Conservation (phyloP, 2,113 vertebrate species). For the Tichodroma muraria region DNA sequence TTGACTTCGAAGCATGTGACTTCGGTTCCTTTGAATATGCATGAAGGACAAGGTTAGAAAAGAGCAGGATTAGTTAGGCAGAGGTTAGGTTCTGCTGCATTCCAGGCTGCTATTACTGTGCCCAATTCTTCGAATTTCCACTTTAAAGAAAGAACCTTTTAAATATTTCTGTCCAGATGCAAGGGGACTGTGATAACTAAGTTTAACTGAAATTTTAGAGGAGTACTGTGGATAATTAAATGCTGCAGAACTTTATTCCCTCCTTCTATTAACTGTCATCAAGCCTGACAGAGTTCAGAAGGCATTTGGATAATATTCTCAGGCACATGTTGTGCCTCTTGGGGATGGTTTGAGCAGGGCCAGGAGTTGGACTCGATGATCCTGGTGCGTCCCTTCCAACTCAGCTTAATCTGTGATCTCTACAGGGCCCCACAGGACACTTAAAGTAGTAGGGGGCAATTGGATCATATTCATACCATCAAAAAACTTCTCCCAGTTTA, state of each 20-base stretch:
- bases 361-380: not conserved
- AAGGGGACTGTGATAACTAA: not conserved
- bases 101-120: not conserved
- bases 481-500: not conserved
- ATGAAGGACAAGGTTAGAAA: not conserved
- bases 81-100: not conserved
- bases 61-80: not conserved
- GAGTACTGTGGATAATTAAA: not conserved
- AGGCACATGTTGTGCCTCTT: not conserved
- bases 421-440: not conserved
- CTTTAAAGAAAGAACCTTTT: not conserved
- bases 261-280: not conserved
- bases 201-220: not conserved
- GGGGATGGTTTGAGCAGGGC: not conserved
- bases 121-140: not conserved
- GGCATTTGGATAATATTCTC: not conserved
- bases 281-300: not conserved
- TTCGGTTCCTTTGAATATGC: not conserved
- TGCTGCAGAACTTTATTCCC: not conserved
- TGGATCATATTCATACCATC: not conserved
- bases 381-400: not conserved
- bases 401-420: not conserved
- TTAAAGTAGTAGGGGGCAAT: not conserved
- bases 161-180: not conserved
- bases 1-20: slow-evolving; percentile 28